Evolutionary conservation across 2,888 invertebrate species (phyloP).

Genomic region (Sphaeridia pumilis): DNA sequence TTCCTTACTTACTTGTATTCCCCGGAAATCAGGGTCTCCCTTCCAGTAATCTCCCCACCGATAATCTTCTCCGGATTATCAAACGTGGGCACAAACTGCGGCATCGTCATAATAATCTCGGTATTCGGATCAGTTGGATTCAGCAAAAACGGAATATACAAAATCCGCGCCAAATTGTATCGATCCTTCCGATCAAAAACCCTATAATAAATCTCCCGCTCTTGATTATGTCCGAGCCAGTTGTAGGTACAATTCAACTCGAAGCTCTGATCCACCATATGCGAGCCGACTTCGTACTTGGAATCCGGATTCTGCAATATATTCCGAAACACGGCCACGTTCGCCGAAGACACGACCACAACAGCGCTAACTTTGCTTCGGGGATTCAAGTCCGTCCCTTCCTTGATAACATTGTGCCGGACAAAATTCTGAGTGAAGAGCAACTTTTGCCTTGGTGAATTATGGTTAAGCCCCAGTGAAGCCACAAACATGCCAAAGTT

Average conservation of each 20-base stretch:
- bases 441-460: slow-evolving; percentile 66
- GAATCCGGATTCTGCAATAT: slow-evolving; percentile 83
- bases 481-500: slow-evolving; percentile 82
- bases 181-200: slow-evolving; percentile 62
- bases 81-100: slow-evolving; percentile 67
- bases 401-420: slow-evolving; percentile 68
- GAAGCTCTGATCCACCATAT: slow-evolving; percentile 86
- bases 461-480: slow-evolving; percentile 75
- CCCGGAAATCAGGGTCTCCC: slow-evolving; percentile 61
- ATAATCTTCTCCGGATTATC: slow-evolving; percentile 57
- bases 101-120: slow-evolving; percentile 63
- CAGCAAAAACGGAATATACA: slow-evolving; percentile 78
- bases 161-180: slow-evolving; percentile 85
- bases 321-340: slow-evolving; percentile 77
- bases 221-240: slow-evolving; percentile 74
- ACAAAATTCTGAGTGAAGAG: slow-evolving; percentile 80
- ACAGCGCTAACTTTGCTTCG: slow-evolving; percentile 86
- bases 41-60: slow-evolving; percentile 88
- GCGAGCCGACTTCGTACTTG: slow-evolving; percentile 87
- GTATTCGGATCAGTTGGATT: slow-evolving; percentile 83
- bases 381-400: slow-evolving; percentile 70
- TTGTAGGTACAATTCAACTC: slow-evolving; percentile 87
- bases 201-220: slow-evolving; percentile 48
- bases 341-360: slow-evolving; percentile 72
- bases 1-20: slow-evolving; percentile 51